These are phyloP conservation scores for Limenitis camilla DNA, from an alignment of 2,888 invertebrate species.

Conservation along the genomic window DNA sequence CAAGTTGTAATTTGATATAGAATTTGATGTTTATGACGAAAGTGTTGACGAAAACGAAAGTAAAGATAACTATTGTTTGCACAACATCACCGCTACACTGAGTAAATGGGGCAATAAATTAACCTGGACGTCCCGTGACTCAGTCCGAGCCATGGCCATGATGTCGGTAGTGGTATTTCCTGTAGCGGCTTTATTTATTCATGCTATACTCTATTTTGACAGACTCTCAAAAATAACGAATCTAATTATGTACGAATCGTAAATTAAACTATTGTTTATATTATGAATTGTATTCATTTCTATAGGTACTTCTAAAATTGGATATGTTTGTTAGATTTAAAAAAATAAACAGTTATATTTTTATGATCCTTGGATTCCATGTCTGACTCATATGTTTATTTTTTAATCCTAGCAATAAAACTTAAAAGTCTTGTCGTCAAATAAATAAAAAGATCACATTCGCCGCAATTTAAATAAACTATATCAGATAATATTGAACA, in stretches of 20 bases:
- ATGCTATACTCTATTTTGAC: conserved; percentile 11
- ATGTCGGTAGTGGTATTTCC: conserved; percentile 41
- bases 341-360: too few relatives aligned
- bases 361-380: too few relatives aligned
- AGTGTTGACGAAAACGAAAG: conserved; percentile 26
- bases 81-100: conserved; percentile 21
- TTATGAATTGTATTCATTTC: background rate
- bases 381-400: too few relatives aligned
- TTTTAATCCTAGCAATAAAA: conserved; percentile 12
- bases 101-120: conserved; percentile 40
- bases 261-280: background rate
- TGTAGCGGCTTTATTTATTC: conserved; percentile 26
- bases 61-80: conserved; percentile 18
- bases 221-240: background rate
- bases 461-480: conserved; percentile 50
- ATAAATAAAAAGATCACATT: conserved; percentile 28
- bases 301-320: background rate
- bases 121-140: conserved; percentile 40
- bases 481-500: conserved; percentile 70
- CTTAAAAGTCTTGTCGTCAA: conserved; percentile 15
- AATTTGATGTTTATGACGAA: conserved; percentile 1
- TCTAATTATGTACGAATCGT: background rate
- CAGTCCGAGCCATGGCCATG: conserved; percentile 33
- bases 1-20: background rate
- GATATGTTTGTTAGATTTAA: too few relatives aligned